Conservation (phyloP, 1,140 invertebrate genomes). For the Mya arenaria region DNA sequence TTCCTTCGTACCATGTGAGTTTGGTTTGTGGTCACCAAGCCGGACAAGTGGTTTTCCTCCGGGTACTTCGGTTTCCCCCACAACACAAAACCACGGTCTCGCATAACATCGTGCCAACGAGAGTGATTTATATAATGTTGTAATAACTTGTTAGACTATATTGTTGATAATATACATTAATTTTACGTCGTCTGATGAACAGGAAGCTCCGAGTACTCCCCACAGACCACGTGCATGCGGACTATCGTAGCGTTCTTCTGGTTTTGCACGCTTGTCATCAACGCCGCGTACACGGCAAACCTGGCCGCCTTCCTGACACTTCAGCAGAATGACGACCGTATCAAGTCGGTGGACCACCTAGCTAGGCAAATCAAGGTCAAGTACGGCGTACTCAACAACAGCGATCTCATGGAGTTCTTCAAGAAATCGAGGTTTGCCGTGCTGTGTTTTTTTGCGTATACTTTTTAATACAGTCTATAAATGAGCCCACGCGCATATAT, state of each 20-base stretch:
- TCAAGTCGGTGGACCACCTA: slow-evolving; percentile 77
- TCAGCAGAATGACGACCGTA: slow-evolving; percentile 77
- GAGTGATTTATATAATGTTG: too few relatives aligned
- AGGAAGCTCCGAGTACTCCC: slow-evolving; percentile 82
- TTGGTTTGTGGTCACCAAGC: too few relatives aligned
- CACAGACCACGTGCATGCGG: slow-evolving; percentile 76
- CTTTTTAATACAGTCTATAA: background rate
- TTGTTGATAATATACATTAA: slow-evolving; percentile 79
- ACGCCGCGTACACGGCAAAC: slow-evolving; percentile 81
- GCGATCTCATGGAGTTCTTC: slow-evolving; percentile 70
- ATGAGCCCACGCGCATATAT: too few relatives aligned
- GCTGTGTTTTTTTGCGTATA: background rate
- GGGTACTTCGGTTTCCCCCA: too few relatives aligned
- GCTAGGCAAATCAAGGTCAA: slow-evolving; percentile 74
- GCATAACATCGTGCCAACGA: too few relatives aligned
- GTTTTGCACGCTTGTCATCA: slow-evolving; percentile 81
- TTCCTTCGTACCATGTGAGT: too few relatives aligned
- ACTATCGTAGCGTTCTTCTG: slow-evolving; percentile 78
- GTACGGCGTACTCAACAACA: slow-evolving; percentile 74
- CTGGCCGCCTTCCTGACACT: slow-evolving; percentile 81
- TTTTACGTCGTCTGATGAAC: too few relatives aligned
- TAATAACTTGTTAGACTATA: too few relatives aligned
- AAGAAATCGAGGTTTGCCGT: slow-evolving; percentile 43
- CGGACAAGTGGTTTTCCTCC: too few relatives aligned
- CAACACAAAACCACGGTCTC: too few relatives aligned